Percentiles rank a stretch among this genome's conserved stretches.
Evolutionary conservation across 1,140 invertebrate genomes (phyloP).

Genomic region (Panagrolaimus sp.): DNA sequence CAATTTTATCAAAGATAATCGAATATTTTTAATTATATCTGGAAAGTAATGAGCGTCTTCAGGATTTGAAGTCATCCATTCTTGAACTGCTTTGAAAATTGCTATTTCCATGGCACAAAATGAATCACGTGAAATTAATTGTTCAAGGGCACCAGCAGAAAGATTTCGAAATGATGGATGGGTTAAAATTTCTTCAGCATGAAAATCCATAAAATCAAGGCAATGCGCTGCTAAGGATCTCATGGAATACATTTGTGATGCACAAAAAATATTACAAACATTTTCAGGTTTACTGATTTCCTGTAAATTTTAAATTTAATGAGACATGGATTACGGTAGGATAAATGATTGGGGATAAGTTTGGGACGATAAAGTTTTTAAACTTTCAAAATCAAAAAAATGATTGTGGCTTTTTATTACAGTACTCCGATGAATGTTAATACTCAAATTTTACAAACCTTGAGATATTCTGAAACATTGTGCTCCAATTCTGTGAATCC

Average conservation of each 20-base stretch:
- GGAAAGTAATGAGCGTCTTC: slow-evolving; percentile 52
- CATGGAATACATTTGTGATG: slow-evolving; percentile 72
- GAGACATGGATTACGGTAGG: no score
- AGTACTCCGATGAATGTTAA: no score
- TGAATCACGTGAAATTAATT: slow-evolving; percentile 82
- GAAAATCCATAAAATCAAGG: slow-evolving; percentile 75
- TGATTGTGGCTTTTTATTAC: no score
- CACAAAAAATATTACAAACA: slow-evolving; percentile 84
- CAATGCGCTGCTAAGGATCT: slow-evolving; percentile 67
- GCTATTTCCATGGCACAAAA: slow-evolving; percentile 91
- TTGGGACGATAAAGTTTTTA: no score
- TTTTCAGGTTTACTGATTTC: not conserved
- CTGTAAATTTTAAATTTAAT: no score
- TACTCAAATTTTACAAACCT: slow-evolving; percentile 64
- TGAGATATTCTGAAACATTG: slow-evolving; percentile 84
- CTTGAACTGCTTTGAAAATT: slow-evolving; percentile 80
- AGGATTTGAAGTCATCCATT: slow-evolving; percentile 76
- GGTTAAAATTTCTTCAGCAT: slow-evolving; percentile 76
- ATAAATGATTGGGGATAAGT: no score
- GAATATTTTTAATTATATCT: slow-evolving; percentile 61
- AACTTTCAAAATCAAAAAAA: no score
- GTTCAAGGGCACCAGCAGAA: slow-evolving; percentile 60
- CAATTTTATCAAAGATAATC: slow-evolving; percentile 79
- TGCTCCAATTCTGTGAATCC: slow-evolving; percentile 84
- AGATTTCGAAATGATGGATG: slow-evolving; percentile 38